Conservation (phyloP, 35 echinoderm and acorn worm species). For the Apostichopus californicus region DNA sequence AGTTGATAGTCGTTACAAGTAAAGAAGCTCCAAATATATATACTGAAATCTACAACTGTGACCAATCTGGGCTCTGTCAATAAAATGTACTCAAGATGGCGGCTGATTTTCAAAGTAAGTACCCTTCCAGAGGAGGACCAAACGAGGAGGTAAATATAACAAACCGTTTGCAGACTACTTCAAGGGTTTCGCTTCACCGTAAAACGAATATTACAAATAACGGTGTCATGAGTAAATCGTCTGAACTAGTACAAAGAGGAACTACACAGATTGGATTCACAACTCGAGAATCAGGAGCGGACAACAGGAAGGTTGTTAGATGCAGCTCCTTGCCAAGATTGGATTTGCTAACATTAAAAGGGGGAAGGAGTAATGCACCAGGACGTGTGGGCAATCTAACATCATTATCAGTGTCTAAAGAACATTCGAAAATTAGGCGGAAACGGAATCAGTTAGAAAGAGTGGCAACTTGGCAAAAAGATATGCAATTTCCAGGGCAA, state of each 20-base stretch:
- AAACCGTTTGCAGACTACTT: neutral
- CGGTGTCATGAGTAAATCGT: too few relatives aligned
- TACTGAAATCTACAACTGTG: neutral
- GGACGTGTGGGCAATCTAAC: conserved; percentile 1
- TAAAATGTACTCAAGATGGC: neutral
- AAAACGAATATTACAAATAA: too few relatives aligned
- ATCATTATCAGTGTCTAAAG: neutral
- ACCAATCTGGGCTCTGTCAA: neutral
- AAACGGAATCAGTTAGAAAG: neutral
- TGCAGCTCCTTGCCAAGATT: neutral
- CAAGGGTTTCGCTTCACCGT: too few relatives aligned
- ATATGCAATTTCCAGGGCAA: neutral
- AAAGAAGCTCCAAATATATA: neutral
- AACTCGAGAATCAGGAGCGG: neutral
- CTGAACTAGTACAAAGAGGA: too few relatives aligned
- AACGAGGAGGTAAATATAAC: neutral
- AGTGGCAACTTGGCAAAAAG: neutral
- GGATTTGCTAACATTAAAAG: neutral
- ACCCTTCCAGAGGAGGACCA: neutral
- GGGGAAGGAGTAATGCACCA: neutral
- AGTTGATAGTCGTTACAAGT: neutral
- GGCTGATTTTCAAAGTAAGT: neutral
- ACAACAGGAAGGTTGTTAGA: neutral
- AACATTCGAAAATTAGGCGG: neutral
- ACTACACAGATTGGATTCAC: too few relatives aligned